Percentiles rank a stretch among this genome's conserved stretches.
Conservation (phyloP, 2,113 vertebrate species). For the Leptobrachium ailaonicum region DNA sequence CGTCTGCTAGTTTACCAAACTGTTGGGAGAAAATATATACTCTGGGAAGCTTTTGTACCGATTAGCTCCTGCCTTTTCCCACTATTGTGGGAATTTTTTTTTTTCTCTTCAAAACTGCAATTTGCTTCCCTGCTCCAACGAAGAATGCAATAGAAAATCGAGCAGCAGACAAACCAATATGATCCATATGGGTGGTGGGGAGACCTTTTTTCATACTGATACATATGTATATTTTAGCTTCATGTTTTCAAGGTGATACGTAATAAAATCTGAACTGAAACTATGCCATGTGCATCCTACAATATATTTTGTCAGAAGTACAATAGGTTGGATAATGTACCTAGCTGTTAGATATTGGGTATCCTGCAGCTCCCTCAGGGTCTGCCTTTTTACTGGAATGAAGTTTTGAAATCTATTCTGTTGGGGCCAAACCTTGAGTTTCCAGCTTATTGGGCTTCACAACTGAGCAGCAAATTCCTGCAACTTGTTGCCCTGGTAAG, state of each 20-base stretch:
- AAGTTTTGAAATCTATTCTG: constrained; percentile 4
- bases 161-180: not conserved
- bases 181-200: not conserved
- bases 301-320: constrained; percentile 9
- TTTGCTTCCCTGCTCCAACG: not conserved
- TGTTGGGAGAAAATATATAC: not conserved
- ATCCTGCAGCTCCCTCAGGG: constrained; percentile 42
- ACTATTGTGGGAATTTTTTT: not conserved
- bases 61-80: not conserved
- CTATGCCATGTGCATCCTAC: constrained; percentile 6
- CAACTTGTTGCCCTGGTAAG: too few relatives aligned
- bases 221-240: constrained; percentile 15
- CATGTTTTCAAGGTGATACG: constrained; percentile 7
- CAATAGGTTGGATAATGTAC: constrained; percentile 13
- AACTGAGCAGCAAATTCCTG: too few relatives aligned
- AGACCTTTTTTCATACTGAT: constrained; percentile 3
- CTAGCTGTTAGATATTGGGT: constrained; percentile 21
- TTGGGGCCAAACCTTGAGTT: too few relatives aligned
- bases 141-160: not conserved
- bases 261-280: constrained; percentile 2
- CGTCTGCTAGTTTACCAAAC: too few relatives aligned
- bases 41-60: not conserved
- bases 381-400: constrained; percentile 42
- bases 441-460: too few relatives aligned
- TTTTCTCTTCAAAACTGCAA: not conserved